A percentile compares a stretch with the other conserved stretches of the same genome.
Conservation (phyloP, 2,888 invertebrate genomes). For the Noctua fimbriata region DNA sequence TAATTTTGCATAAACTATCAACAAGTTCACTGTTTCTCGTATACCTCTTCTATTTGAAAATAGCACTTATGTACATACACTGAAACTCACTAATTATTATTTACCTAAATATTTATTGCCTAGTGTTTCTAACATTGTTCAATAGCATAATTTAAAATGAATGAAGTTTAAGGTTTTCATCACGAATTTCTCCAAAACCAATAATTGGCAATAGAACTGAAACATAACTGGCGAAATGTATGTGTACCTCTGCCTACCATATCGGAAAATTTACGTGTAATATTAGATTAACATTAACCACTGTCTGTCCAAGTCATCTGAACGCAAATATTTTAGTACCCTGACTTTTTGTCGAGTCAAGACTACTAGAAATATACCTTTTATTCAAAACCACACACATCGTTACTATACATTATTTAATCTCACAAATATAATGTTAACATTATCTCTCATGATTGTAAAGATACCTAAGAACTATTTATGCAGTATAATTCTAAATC, state of each 20-base stretch:
- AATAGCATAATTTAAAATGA: background rate
- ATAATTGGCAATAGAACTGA: background rate
- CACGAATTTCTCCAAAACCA: background rate
- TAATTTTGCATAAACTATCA: conserved; percentile 1
- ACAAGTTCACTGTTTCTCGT: background rate
- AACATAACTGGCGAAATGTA: background rate
- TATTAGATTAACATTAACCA: background rate
- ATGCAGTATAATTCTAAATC: conserved; percentile 5
- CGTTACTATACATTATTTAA: background rate
- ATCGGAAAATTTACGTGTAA: background rate
- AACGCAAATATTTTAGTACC: too few relatives aligned
- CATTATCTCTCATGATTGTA: background rate
- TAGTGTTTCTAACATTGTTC: background rate
- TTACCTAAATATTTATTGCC: background rate
- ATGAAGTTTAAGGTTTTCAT: too few relatives aligned
- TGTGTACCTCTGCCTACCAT: too few relatives aligned
- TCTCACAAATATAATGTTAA: background rate
- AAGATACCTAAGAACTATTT: background rate
- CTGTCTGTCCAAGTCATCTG: background rate
- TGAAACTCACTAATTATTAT: background rate
- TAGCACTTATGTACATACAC: background rate
- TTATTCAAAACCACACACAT: background rate
- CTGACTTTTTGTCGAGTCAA: background rate
- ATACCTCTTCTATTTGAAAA: background rate
- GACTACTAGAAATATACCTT: background rate